Evolutionary conservation across 1,140 invertebrate genomes (phyloP), one percentile per base, ranked within the genome.

Genomic region (Leptopilina boulardi): DNA sequence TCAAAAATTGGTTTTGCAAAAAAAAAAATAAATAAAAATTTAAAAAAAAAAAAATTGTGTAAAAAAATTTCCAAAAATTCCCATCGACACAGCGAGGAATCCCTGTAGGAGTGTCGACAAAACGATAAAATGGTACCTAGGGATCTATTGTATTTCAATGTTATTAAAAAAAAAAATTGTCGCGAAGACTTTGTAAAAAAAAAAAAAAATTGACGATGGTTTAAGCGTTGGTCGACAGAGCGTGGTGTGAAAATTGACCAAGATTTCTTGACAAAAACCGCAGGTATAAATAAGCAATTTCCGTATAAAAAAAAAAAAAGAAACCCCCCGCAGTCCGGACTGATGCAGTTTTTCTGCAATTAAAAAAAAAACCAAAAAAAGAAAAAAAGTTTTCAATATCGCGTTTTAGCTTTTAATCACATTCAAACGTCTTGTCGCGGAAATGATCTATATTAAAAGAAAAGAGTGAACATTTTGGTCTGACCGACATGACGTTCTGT

Each of bases 401-500:
- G 15, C n/a, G 3, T 15, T 30, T 8, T 19, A 71, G 18, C 34
- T 71, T 15, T 71, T 41, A 41, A 71, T 41, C 21, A 59, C 56
- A 59, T 11, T 23, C 21, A 51, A 38, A 59, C 54, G 54, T 59
- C 21, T 38, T 59, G 56, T 59, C 56, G 56, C 13, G 11, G 19
- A 15, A 3, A n/a, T 5, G 54, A 56, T 56, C 54, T 11, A 56
- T 19, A 21, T 23, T 9, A 23, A 30, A n/a, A 13, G 23, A 15
- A 30, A 66, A 54, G 21, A 56, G 19, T 77, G 34, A 42, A 42
- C 73, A 51, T 73, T 83, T 84, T 82, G 80, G 85, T 89, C 86
- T 85, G 80, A 86, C 82, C 83, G 81, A 82, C 81, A 80, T 70
- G 77, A 83, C 82, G 84, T 87, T 91, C 83, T 87, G 88, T 90